Evolutionary conservation across 2,888 invertebrate genomes (phyloP), one percentile per base, ranked within the genome.

Genomic region (Apotomis capreana): DNA sequence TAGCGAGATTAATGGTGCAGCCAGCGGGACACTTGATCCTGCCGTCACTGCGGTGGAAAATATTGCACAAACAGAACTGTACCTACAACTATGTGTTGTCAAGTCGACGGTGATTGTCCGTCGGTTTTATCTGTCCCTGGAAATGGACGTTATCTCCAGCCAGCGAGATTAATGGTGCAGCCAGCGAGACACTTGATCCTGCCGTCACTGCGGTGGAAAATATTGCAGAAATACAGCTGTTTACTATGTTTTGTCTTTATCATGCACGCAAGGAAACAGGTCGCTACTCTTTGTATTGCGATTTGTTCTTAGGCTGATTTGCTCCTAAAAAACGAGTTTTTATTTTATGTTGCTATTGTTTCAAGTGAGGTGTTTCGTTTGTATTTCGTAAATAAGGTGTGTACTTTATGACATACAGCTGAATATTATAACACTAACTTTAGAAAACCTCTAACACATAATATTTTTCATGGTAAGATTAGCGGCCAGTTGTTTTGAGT

Each of bases 181-280:
- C 54, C 63, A 26, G 70, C 58, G 46, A 49, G 70, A 64, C 46
- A 46, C 64, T 65, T 70, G 70, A 70, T 70, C 64, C 65, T 59
- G 64, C 70, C 12, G 59, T 63, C 70, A 12, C 44, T 54, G 44
- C 26, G 64, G 13, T 44, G 44, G 36, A 46, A 70, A 60, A 70
- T 70, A 65, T 70, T 65, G 65, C 70, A 64, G 46, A 64, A 46
- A 60, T 37, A 65, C 36, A 64, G 65, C 59, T 26, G 26, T 26
- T 26, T 26, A 26, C 26, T 26, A 26, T 26, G 26, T 26, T 5
- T 57, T 6, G 37, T 36, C 58, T 58, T 58, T 49, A 49, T 49
- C 10, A 49, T 10, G 5, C 49, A 49, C 49, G 10, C 9, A 49
- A 49, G 49, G 49, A 49, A 49, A 49, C 3, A 49, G 10, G 6